These are phyloP conservation scores for Takifugu ocellatus DNA, from an alignment of 2,797 vertebrate species.

Conservation along the genomic window DNA sequence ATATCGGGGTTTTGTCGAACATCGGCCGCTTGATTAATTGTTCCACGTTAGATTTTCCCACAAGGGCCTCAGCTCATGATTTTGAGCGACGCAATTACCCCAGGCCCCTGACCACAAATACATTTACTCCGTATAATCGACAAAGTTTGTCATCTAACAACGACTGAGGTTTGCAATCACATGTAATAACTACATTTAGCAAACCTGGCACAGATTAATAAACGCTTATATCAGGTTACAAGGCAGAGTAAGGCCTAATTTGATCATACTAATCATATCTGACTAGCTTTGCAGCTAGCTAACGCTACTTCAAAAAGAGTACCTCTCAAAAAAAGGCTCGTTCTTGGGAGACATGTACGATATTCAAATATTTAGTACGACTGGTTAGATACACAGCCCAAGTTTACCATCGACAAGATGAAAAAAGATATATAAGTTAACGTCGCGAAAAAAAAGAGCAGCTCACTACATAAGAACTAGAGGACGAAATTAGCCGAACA, in stretches of 20 bases:
- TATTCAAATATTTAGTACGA: not conserved
- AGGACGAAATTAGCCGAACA: constrained; percentile 61
- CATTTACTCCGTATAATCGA: not conserved
- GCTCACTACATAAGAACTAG: constrained; percentile 18
- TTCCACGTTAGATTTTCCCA: constrained; percentile 10
- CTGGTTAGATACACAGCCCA: not conserved
- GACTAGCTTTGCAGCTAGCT: constrained; percentile 34
- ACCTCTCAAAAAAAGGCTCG: no score
- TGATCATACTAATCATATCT: constrained; percentile 28
- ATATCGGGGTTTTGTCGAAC: no score
- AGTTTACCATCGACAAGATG: not conserved
- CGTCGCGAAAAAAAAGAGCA: constrained; percentile 10
- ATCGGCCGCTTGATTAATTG: no score
- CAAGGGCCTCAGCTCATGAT: constrained; percentile 27
- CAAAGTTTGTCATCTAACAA: not conserved
- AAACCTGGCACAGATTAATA: not conserved
- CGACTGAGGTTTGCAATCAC: fast-evolving
- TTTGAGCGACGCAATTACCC: constrained; percentile 27
- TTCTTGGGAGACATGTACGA: not conserved
- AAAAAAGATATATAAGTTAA: not conserved
- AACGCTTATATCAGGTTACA: not conserved
- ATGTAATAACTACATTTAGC: not conserved
- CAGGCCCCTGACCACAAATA: constrained; percentile 26
- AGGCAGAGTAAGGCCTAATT: constrained; percentile 37
- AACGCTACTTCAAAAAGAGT: constrained; percentile 6